Evolutionary conservation across 2,888 invertebrate species (phyloP), one percentile per base, ranked within the genome.

Genomic region (Apamea monoglypha): DNA sequence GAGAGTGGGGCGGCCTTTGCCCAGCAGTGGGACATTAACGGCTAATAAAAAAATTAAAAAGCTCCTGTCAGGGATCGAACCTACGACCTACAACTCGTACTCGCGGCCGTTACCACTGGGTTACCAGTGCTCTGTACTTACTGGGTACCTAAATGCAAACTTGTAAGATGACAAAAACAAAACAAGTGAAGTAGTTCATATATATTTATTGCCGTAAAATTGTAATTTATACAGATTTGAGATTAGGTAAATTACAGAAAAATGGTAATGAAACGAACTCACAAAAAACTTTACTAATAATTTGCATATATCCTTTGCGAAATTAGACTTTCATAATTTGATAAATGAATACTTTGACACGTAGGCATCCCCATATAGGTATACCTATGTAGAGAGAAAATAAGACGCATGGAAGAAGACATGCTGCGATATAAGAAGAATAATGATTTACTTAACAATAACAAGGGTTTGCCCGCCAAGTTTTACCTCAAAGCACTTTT

Each of bases 401-500:
- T 53, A 7, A 21, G 53, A 53, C 18, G 53, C 53, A 53, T 53
- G 53, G 21, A 21, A 32, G 21, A 64, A 64, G 6, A 12, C 21
- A 64, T 64, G 64, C 14, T 25, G 21, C 21, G 25, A 14, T 14
- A 32, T 63, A 21, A 36, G 12, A 14, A 14, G 6, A 14, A 59
- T 59, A 59, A 14, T 59, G 14, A 16, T n/a, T 59, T 59, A 59
- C n/a, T 2, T 5, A 66, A 66, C 25, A 36, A 36, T 36, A 36
- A 14, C 25, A 66, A 36, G 21, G 64, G 21, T 36, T 66, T 25
- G 2, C 36, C 21, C 14, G 64, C 64, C 64, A 66, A 36, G 14
- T 66, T 66, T 8, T 36, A 93, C 91, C 86, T 93, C 89, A 94
- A 74, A 97, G 87, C 87, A 97, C 95, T 92, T 97, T 97, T 70